phyloP scores from a whole-genome alignment of 2,797 vertebrate species.

The Cyclopterus lumpus region DNA sequence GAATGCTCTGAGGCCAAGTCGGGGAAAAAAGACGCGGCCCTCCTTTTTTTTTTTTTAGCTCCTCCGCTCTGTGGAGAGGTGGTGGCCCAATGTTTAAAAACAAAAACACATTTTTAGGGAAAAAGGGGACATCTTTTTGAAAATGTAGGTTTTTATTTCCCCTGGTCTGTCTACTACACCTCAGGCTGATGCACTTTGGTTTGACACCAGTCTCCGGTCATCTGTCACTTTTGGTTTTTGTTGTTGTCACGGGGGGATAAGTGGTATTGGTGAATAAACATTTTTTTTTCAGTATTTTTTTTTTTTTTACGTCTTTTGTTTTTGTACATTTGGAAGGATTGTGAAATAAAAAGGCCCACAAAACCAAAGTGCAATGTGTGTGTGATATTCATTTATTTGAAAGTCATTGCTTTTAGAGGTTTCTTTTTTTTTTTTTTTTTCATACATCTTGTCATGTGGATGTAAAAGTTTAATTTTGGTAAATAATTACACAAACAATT shows the following conservation, averaged over 20 bases:
- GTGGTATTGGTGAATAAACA: slow-evolving; percentile 63
- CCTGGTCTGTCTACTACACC: slow-evolving; percentile 71
- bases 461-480: background rate
- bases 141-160: slow-evolving; percentile 71
- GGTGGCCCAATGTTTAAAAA: slow-evolving; percentile 69
- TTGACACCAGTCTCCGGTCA: slow-evolving; percentile 74
- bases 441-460: background rate
- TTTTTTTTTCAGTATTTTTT: slow-evolving; percentile 24
- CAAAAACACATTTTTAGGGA: slow-evolving; percentile 67
- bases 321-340: slow-evolving; percentile 88
- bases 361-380: slow-evolving; percentile 58
- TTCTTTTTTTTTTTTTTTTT: background rate
- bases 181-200: slow-evolving; percentile 82
- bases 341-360: slow-evolving; percentile 87
- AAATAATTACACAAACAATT: background rate
- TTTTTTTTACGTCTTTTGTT: slow-evolving; percentile 76
- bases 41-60: slow-evolving; percentile 71
- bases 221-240: slow-evolving; percentile 60
- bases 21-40: slow-evolving; percentile 56
- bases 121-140: slow-evolving; percentile 74
- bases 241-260: slow-evolving; percentile 66
- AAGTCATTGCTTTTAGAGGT: no score
- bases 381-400: slow-evolving; percentile 32
- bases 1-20: slow-evolving; percentile 81
- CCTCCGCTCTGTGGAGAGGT: slow-evolving; percentile 69